These are phyloP conservation scores for Fistularia commersonii DNA, from an alignment of 2,797 vertebrate genomes.

Conservation along the genomic window DNA sequence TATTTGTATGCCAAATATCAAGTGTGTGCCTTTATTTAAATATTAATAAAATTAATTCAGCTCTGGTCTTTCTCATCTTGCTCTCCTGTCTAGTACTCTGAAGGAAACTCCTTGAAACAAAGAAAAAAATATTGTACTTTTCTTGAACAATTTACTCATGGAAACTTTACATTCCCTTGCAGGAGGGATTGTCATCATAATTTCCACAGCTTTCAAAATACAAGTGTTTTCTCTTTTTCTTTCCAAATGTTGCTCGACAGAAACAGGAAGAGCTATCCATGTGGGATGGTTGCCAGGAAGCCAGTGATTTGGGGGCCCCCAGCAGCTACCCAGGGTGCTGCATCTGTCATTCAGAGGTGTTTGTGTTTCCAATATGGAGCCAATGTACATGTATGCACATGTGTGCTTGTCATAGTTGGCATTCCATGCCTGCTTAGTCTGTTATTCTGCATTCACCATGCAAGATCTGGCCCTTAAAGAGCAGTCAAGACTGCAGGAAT, in stretches of 20 bases:
- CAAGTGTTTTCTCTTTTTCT: background rate
- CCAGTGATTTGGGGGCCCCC: background rate
- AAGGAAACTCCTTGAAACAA: too few relatives aligned
- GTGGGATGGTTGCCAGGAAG: background rate
- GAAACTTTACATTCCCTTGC: too few relatives aligned
- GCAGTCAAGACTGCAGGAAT: constrained; percentile 40
- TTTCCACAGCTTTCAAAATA: background rate
- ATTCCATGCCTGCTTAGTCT: constrained; percentile 57
- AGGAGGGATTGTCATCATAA: too few relatives aligned
- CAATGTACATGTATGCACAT: constrained; percentile 33
- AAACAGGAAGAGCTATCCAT: background rate
- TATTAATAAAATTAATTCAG: constrained; percentile 40
- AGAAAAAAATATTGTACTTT: too few relatives aligned
- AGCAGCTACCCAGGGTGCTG: constrained; percentile 28
- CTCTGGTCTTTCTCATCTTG: too few relatives aligned
- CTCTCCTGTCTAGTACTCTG: too few relatives aligned
- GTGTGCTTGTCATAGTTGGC: constrained; percentile 46
- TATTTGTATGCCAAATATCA: constrained; percentile 2
- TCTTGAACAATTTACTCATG: too few relatives aligned
- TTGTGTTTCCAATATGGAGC: constrained; percentile 38
- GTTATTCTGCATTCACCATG: constrained; percentile 44
- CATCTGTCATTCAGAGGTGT: constrained; percentile 60
- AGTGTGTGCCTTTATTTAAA: constrained; percentile 15
- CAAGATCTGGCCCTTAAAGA: constrained; percentile 42
- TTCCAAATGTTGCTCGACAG: background rate